Conservation (phyloP, 2,113 vertebrate genomes). For the Cyanoderma ruficeps region DNA sequence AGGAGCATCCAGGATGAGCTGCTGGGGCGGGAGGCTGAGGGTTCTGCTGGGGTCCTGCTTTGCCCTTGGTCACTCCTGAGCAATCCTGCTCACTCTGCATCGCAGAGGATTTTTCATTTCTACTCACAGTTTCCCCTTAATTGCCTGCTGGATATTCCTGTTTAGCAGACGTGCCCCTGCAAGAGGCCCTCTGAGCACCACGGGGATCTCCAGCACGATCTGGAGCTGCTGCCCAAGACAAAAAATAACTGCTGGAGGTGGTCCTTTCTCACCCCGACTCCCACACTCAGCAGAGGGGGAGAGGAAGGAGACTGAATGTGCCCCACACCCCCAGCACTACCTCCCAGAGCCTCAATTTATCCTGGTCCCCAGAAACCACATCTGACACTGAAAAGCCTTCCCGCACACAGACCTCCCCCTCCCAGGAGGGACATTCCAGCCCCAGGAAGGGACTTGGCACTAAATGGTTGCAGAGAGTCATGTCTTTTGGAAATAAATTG, state of each 20-base stretch:
- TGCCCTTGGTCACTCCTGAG: background rate
- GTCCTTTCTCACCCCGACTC: background rate
- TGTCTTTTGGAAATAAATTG: slow-evolving; percentile 33
- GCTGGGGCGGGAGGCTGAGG: accelerated
- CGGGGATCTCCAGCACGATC: accelerated
- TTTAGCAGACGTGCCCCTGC: background rate
- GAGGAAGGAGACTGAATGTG: background rate
- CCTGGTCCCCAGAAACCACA: background rate
- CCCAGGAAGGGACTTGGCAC: background rate
- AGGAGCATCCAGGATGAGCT: background rate
- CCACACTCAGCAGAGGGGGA: background rate
- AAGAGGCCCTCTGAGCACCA: background rate
- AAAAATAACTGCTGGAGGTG: background rate
- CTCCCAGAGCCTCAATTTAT: background rate
- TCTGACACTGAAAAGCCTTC: background rate
- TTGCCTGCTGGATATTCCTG: background rate
- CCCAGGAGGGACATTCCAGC: background rate
- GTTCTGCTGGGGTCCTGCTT: background rate
- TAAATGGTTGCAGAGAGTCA: background rate
- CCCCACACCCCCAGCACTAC: background rate
- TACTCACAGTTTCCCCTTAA: background rate
- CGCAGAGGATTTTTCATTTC: background rate
- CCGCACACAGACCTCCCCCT: background rate
- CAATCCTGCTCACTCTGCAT: background rate
- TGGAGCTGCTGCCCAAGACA: background rate